Base-by-base conservation (phyloP, 2,113 vertebrate species). In the Corvus hawaiiensis region DNA sequence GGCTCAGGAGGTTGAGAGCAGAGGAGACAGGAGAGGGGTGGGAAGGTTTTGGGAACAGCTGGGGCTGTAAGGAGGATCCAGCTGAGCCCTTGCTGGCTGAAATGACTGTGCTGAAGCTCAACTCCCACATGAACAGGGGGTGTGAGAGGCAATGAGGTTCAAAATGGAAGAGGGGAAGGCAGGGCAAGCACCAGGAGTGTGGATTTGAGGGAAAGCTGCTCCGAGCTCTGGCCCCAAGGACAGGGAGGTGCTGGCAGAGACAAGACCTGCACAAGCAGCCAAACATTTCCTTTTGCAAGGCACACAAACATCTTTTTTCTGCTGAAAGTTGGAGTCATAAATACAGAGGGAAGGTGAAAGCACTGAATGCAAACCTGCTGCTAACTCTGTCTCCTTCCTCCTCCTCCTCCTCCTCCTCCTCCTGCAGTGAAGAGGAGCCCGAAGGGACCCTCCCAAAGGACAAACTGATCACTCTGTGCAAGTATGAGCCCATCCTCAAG, bases 391-490 rank as follows among this genome's bases (percentile, higher is more conserved):
- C 24, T 69, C 48, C 51, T 30, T 41, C 71, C 30, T 48, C n/a
- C 67, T 68, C 63, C 61, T 63, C 32, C 67, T 68, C 63, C 61
- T 63, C 32, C 33, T 37, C 37, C 37, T 84, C 61, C 37, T 51
- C 56, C 89, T 55, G 16, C 95, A 99, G 99, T 10, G 99, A 99
- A 12, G 99, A 99, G 41, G 87, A 98, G 0, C 96, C 97, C 0
- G 99, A 98, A 5, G 96, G 97, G 13, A 56, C 96, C 58, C 98
- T 99, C 93, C 98, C 99, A 2, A 98, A 98, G 92, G 99, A 99
- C 66, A 99, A 99, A 96, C 98, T 99, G 96, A 96, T 99, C 58
- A 84, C 98, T 27, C 97, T 99, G 92, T 99, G 99, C 94, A 99
- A 99, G 95, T 99, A 98, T 0, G 98, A 99, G 82, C 98, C 99